Percentiles rank a stretch among this genome's conserved stretches.
phyloP scores from a whole-genome alignment of 2,888 invertebrate species.

The Busseola fusca region DNA sequence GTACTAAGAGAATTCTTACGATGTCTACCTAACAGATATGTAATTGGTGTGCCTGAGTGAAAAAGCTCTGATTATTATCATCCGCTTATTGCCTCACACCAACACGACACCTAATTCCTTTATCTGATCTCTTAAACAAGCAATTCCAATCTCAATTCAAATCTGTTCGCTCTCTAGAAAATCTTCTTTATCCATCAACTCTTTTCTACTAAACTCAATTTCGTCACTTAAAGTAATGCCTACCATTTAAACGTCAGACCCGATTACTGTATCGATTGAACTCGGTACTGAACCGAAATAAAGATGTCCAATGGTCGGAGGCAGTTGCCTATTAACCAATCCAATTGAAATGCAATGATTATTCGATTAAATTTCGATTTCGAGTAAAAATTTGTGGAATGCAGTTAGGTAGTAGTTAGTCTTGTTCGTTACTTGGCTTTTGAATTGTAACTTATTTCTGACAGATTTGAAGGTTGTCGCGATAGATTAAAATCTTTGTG shows the following conservation, averaged over 20 bases:
- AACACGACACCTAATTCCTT: slow-evolving; percentile 7
- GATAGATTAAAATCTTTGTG: background rate
- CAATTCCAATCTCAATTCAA: slow-evolving; percentile 20
- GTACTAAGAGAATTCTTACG: background rate
- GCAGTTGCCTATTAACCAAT: slow-evolving; percentile 38
- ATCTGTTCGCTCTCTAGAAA: slow-evolving; percentile 32
- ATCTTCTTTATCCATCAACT: slow-evolving; percentile 12
- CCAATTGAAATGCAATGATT: slow-evolving; percentile 54
- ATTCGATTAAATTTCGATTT: slow-evolving; percentile 48
- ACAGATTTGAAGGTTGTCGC: background rate
- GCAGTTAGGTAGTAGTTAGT: slow-evolving; percentile 25
- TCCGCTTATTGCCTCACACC: slow-evolving; percentile 1
- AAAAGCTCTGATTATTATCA: slow-evolving; percentile 15
- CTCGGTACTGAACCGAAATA: slow-evolving; percentile 50
- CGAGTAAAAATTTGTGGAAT: slow-evolving; percentile 50
- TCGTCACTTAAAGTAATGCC: slow-evolving; percentile 48
- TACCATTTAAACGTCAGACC: slow-evolving; percentile 51
- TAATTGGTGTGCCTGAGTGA: background rate
- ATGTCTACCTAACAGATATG: background rate
- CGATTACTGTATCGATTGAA: slow-evolving; percentile 42
- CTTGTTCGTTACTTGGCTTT: slow-evolving; percentile 23
- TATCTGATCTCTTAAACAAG: slow-evolving; percentile 28
- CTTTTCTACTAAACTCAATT: slow-evolving; percentile 39
- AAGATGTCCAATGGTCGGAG: slow-evolving; percentile 47
- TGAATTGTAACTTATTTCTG: slow-evolving; percentile 10